phyloP scores from a whole-genome alignment of 2,888 invertebrate genomes.

The Operophtera brumata region DNA sequence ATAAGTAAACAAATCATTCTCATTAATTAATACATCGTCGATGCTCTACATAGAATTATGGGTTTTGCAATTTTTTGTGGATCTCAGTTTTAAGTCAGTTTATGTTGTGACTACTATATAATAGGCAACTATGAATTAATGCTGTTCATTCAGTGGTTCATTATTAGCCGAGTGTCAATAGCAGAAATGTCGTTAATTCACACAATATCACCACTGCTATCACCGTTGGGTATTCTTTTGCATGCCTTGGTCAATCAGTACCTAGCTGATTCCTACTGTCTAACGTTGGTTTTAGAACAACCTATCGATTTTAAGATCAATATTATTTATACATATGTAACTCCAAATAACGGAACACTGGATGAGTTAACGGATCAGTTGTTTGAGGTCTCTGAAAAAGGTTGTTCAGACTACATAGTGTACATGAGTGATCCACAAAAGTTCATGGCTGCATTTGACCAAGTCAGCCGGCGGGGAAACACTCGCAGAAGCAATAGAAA shows the following conservation, averaged over 20 bases:
- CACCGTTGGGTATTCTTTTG: conserved; percentile 58
- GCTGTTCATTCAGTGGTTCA: neutral
- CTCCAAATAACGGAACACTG: conserved; percentile 35
- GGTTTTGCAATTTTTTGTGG: neutral
- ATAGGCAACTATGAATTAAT: neutral
- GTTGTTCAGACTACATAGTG: conserved; percentile 74
- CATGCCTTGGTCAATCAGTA: conserved; percentile 53
- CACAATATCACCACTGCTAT: conserved; percentile 19
- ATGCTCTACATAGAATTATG: no score
- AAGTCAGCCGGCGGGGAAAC: conserved; percentile 55
- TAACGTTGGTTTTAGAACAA: conserved; percentile 58
- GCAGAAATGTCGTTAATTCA: conserved; percentile 20
- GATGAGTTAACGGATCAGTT: conserved; percentile 45
- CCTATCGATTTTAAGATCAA: conserved; percentile 40
- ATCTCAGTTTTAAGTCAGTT: neutral
- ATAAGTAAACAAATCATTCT: neutral
- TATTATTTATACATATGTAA: conserved; percentile 45
- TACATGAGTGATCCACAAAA: conserved; percentile 53
- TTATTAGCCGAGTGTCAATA: neutral
- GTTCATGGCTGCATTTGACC: conserved; percentile 66
- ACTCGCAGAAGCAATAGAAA: conserved; percentile 70
- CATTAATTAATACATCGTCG: no score
- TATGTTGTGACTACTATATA: neutral
- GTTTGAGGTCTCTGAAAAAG: conserved; percentile 61
- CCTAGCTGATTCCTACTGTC: conserved; percentile 55